A percentile compares a stretch with the other conserved stretches of the same genome.
Conservation (phyloP, 2,797 vertebrate species). For the Loris lydekkerianus region DNA sequence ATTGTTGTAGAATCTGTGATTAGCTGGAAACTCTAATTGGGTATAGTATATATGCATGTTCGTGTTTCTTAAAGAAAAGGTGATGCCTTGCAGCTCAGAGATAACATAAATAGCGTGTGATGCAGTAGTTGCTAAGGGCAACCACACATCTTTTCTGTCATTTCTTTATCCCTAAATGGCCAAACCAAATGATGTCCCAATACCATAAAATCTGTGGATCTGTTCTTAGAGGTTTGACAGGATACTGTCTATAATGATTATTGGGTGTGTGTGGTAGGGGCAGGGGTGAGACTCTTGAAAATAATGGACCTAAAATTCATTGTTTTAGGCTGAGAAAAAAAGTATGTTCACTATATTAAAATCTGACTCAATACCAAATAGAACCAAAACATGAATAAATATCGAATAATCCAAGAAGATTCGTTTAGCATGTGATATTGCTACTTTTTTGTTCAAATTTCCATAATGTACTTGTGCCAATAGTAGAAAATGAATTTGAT, state of each 20-base stretch:
- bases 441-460: constrained; percentile 66
- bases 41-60: not conserved
- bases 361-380: constrained; percentile 42
- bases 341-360: constrained; percentile 55
- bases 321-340: constrained; percentile 31
- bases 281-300: not conserved
- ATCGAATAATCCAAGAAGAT: constrained; percentile 52
- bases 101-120: constrained; percentile 62
- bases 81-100: constrained; percentile 62
- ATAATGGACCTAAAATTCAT: constrained; percentile 28
- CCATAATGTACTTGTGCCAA: constrained; percentile 22
- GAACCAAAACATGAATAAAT: constrained; percentile 66
- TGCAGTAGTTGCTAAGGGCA: constrained; percentile 72
- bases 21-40: constrained; percentile 18
- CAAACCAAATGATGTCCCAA: constrained; percentile 57
- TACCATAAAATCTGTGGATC: constrained; percentile 64
- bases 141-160: constrained; percentile 70
- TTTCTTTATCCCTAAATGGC: constrained; percentile 70
- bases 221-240: constrained; percentile 62
- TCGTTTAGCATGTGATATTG: constrained; percentile 20
- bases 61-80: constrained; percentile 58
- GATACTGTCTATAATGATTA: constrained; percentile 8
- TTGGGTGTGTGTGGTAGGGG: not conserved
- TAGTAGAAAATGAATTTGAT: constrained; percentile 56
- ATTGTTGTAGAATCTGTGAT: constrained; percentile 18